Conservation (phyloP, 64 coral and sea anemone genomes). For the Cladopsammia gracilis region DNA sequence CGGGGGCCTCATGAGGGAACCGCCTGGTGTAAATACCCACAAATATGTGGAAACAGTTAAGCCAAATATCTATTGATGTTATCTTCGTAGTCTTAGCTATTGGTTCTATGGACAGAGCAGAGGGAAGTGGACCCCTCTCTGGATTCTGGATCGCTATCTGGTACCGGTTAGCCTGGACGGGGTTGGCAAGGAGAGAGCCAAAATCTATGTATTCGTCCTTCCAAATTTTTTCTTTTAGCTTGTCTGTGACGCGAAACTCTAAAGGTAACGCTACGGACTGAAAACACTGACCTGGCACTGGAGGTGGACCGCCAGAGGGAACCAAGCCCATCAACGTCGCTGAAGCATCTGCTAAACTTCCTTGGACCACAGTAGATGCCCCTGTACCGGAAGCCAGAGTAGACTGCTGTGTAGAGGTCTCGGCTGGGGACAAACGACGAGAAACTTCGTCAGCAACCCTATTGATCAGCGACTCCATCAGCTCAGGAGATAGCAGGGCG, state of each 20-base stretch:
- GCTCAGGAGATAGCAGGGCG: neutral
- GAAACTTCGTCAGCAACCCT: neutral
- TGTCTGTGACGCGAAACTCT: too few relatives aligned
- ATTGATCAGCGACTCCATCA: neutral
- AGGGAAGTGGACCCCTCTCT: conserved; percentile 39
- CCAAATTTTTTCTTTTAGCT: too few relatives aligned
- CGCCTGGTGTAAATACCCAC: conserved; percentile 27
- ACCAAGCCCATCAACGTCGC: neutral
- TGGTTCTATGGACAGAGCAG: conserved; percentile 1
- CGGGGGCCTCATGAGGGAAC: conserved; percentile 11
- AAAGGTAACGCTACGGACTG: neutral
- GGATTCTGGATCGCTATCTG: conserved; percentile 13
- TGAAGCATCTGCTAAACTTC: neutral
- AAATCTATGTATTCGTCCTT: conserved; percentile 14
- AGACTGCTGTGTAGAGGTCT: neutral
- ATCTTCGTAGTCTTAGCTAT: conserved; percentile 19
- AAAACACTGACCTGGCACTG: neutral
- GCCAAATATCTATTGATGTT: neutral
- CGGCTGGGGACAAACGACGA: neutral
- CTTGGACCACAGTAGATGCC: neutral
- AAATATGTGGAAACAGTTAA: conserved; percentile 27
- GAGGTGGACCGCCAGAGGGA: neutral
- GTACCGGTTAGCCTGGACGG: conserved; percentile 1
- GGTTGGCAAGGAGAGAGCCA: conserved; percentile 18
- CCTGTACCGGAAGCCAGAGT: neutral